Base-by-base conservation (phyloP, 2,113 vertebrate species). In the Pao palembangensis region DNA sequence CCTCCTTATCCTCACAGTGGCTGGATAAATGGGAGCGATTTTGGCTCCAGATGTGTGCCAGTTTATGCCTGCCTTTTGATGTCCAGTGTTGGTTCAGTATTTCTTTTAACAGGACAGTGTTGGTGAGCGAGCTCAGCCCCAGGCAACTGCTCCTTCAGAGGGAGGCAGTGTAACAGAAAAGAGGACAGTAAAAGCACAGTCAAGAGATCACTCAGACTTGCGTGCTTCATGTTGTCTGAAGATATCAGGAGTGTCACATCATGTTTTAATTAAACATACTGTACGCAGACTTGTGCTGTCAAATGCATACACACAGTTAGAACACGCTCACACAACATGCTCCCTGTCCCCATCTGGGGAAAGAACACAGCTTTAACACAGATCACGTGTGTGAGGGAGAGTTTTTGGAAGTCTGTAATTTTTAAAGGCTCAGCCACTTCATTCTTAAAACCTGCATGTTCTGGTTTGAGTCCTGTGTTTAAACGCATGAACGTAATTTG, bases 21-120 rank as follows among this genome's bases (percentile, higher is more conserved):
- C 71, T 63, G 55, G 18, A 20, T 60, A 67, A 47, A 71, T 25
- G 20, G 25, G 31, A 49, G 8, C 41, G 43, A 54, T 77, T 67
- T 63, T 28, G 18, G 59, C 57, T 49, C 64, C 80, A 87, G 67
- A 81, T 86, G 80, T 83, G 67, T 58, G 44, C 80, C 64, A 73
- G 58, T 66, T 69, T 64, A 61, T 65, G 66, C 69, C 65, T 48
- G 51, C 47, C 73, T 79, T 48, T 75, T 83, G 68, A 83, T 69
- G 60, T 71, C 38, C 51, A 15, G 31, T 13, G n/a, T 13, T 61
- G 31, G 31, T 23, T 48, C 16, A 44, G 5, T 15, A 44, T 16
- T 53, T 55, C 66, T 56, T 48, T 74, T 80, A 69, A 78, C 46
- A 54, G 52, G 52, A 31, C 41, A 52, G 49, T 50, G 18, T 80